phyloP scores from a whole-genome alignment of 1,140 invertebrate genomes.

The Drosophila azteca region DNA sequence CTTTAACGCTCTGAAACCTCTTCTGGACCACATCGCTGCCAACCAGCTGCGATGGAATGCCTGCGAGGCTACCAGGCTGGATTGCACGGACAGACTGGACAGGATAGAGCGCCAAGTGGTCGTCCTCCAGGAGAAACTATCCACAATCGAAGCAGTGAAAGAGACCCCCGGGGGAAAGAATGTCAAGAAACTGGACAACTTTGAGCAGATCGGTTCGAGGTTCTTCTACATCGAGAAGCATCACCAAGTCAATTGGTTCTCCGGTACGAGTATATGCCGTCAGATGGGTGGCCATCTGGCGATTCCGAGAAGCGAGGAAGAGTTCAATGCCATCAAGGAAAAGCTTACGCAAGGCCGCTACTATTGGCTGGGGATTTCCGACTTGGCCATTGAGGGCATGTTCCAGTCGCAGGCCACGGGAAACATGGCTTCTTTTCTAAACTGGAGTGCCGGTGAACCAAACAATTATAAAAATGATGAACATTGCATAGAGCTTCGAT shows the following conservation, averaged over 20 bases:
- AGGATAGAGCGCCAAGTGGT: neutral
- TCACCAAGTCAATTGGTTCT: neutral
- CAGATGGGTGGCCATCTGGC: conserved; percentile 21
- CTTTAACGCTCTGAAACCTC: neutral
- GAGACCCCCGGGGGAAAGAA: neutral
- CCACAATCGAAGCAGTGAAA: neutral
- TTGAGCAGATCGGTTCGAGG: conserved; percentile 4
- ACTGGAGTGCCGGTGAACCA: neutral
- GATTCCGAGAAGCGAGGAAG: conserved; percentile 2
- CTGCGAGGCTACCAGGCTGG: neutral
- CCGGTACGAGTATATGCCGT: conserved; percentile 16
- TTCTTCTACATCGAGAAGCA: conserved; percentile 32
- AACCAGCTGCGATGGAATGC: neutral
- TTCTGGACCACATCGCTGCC: neutral
- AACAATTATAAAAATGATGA: neutral
- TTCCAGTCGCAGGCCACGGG: neutral
- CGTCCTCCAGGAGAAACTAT: neutral
- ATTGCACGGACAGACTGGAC: neutral
- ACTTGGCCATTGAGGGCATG: neutral
- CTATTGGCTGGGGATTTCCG: conserved; percentile 24
- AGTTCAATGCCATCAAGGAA: neutral
- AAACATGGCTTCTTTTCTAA: neutral
- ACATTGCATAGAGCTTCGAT: neutral
- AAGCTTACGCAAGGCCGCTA: neutral
- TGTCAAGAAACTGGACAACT: neutral